phyloP scores from a whole-genome alignment of 30 jellyfish, hydroid and myxozoan genomes.

The Sanderia malayensis region DNA sequence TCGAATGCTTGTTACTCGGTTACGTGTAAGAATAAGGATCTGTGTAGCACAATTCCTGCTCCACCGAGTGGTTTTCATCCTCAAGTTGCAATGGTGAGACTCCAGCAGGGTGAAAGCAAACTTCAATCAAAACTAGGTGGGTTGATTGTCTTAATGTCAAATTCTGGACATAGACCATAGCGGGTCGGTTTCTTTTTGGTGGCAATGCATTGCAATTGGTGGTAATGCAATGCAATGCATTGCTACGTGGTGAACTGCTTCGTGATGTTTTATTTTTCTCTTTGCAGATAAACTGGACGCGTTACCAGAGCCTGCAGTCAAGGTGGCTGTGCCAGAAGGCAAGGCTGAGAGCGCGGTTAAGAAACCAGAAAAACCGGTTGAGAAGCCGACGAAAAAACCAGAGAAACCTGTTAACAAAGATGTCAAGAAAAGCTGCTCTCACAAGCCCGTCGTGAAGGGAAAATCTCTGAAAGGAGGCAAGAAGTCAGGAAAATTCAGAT shows the following conservation, averaged over 20 bases:
- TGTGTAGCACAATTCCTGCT: slow-evolving; percentile 79
- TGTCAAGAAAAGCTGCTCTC: slow-evolving; percentile 39
- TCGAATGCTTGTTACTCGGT: slow-evolving; percentile 88
- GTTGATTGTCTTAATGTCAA: too few species aligned
- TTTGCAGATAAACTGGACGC: slow-evolving; percentile 25
- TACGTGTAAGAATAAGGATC: slow-evolving; percentile 71
- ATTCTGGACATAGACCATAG: background rate
- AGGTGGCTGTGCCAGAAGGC: slow-evolving; percentile 1
- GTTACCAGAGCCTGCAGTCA: slow-evolving; percentile 39
- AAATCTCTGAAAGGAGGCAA: slow-evolving; percentile 84
- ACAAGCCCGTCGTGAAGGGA: slow-evolving; percentile 52
- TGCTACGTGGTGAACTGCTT: too few species aligned
- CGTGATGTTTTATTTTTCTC: background rate
- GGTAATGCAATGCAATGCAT: too few species aligned
- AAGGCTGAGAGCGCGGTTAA: slow-evolving; percentile 10
- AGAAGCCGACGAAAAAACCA: slow-evolving; percentile 6
- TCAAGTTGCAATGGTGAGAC: slow-evolving; percentile 78
- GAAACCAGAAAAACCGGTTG: slow-evolving; percentile 38
- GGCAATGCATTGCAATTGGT: too few species aligned
- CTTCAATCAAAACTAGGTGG: background rate
- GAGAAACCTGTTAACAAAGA: slow-evolving; percentile 23
- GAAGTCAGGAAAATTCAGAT: slow-evolving; percentile 88
- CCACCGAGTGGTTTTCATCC: slow-evolving; percentile 96
- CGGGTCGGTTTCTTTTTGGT: background rate
- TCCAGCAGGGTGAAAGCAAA: background rate